A percentile compares a stretch with the other conserved stretches of the same genome.
Conservation (phyloP, 2,888 invertebrate species). For the Drosophila ochracea region DNA sequence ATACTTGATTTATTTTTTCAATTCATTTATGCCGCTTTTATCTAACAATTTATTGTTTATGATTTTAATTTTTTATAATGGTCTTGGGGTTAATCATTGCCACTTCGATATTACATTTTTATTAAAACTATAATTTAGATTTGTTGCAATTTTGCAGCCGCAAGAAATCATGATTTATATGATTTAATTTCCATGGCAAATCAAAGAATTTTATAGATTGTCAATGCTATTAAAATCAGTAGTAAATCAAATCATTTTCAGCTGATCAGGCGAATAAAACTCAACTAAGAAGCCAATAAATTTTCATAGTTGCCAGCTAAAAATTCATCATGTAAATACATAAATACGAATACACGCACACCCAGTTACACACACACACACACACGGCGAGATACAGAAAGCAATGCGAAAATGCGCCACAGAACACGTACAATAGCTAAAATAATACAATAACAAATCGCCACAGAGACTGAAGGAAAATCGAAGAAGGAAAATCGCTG, state of each 20-base stretch:
- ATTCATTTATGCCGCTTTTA: neutral
- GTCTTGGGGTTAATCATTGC: neutral
- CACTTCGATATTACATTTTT: neutral
- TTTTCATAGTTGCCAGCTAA: slow-evolving; percentile 41
- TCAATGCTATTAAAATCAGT: slow-evolving; percentile 13
- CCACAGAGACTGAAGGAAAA: slow-evolving; percentile 24
- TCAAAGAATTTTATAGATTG: slow-evolving; percentile 4
- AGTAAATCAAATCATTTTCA: slow-evolving; percentile 34
- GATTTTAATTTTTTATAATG: neutral
- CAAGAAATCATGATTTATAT: neutral
- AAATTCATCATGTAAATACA: slow-evolving; percentile 58
- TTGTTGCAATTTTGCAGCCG: neutral
- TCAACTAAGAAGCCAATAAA: slow-evolving; percentile 46
- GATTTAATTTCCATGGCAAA: slow-evolving; percentile 12
- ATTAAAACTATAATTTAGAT: neutral
- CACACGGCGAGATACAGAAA: slow-evolving; percentile 13
- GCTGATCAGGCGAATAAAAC: slow-evolving; percentile 14
- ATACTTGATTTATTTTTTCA: neutral
- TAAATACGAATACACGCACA: slow-evolving; percentile 22
- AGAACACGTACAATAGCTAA: slow-evolving; percentile 53
- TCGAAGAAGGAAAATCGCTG: slow-evolving; percentile 21
- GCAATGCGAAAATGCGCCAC: slow-evolving; percentile 25
- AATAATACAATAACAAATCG: slow-evolving; percentile 67
- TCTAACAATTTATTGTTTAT: neutral
- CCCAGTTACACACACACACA: neutral